phyloP scores from a whole-genome alignment of 2,113 vertebrate species.

The Lycocorax pyrrhopterus region DNA sequence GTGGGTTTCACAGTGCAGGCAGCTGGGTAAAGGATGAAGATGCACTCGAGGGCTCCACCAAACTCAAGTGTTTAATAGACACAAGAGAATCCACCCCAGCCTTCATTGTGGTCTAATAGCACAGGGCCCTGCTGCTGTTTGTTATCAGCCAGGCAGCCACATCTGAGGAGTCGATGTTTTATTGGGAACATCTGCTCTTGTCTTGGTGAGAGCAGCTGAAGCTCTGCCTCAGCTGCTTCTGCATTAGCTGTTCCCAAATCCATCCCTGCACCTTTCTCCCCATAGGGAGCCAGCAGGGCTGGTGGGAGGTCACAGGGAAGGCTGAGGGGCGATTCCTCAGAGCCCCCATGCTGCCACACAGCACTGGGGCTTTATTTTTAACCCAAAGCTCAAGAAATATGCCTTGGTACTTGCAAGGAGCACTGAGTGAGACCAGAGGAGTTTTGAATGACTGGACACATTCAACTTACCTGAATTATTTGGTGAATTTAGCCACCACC shows the following conservation, averaged over 20 bases:
- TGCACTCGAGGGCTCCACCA: not conserved
- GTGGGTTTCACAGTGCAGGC: not conserved
- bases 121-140: not conserved
- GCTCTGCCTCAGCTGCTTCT: not conserved
- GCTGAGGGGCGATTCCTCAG: not conserved
- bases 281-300: not conserved
- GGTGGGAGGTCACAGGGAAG: not conserved
- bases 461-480: rapidly evolving
- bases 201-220: not conserved
- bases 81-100: not conserved
- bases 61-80: not conserved
- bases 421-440: not conserved
- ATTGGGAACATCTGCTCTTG: slow-evolving; percentile 2
- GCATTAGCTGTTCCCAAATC: not conserved
- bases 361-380: not conserved
- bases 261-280: not conserved
- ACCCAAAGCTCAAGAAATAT: not conserved
- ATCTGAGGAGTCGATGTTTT: not conserved
- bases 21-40: not conserved
- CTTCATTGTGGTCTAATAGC: not conserved
- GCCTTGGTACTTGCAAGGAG: not conserved
- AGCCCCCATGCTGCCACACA: not conserved
- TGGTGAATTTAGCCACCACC: not conserved
- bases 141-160: slow-evolving; percentile 24
- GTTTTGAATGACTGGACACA: not conserved